Evolutionary conservation across 1,140 invertebrate genomes (phyloP), one percentile per base, ranked within the genome.

Genomic region (Nomia melanderi): DNA sequence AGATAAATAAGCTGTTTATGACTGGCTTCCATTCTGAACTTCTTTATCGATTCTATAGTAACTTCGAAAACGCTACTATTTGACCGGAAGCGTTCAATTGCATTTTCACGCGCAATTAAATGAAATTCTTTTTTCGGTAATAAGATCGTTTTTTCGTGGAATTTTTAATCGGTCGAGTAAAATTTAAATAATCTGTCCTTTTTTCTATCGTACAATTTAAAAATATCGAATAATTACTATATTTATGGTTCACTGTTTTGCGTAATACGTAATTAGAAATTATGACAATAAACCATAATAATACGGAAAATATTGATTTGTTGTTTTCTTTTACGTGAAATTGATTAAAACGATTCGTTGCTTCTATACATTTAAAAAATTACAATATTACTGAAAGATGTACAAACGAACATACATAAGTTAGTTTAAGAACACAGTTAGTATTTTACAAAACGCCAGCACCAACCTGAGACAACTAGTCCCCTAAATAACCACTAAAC

Each of bases 1-100:
- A 89, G 84, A 88, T 89, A 88, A 89, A 89, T 89, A 89, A 87
- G 81, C 81, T 86, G 84, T 86, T 88, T 88, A 77, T 80, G 85
- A 87, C 79, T 88, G 82, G 81, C 86, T 86, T 86, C 83, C 87
- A 88, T 87, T 81, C 80, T 88, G 78, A 53, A 82, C 65, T 60
- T 73, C 69, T 76, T 80, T 85, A 87, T 86, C 86, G 86, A 87
- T 86, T 88, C 50, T 80, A 62, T 64, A 57, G 79, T 78, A 79
- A 87, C 77, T 87, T 87, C 76, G 73, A 57, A n/a, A 69, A 73
- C 27, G 25, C 53, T 65, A 50, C 60, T n/a, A 63, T 79, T 81
- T 53, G 31, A 78, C 67, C 47, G 65, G 12, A 81, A 84, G 39
- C 17, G n/a, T 63, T 63, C 47, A 2, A 50, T 36, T n/a, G 14